phyloP scores from a whole-genome alignment of 2,888 invertebrate genomes.

The Kryphioiulus occultus region DNA sequence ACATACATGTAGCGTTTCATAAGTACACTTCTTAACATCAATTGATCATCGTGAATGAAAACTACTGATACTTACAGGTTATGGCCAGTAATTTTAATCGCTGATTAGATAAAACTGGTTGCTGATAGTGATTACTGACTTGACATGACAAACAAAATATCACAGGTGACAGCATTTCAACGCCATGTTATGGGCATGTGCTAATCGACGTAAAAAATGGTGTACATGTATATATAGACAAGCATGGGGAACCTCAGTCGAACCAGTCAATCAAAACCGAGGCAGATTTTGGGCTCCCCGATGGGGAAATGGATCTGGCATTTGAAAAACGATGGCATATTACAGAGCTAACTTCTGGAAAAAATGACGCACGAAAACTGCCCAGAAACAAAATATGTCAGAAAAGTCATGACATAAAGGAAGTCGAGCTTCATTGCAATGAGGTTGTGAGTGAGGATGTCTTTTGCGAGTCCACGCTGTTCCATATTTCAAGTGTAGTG shows the following conservation, averaged over 20 bases:
- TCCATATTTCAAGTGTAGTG: constrained; percentile 46
- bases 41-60: too few relatives aligned
- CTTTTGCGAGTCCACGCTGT: background rate
- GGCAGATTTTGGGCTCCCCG: background rate
- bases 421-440: constrained; percentile 14
- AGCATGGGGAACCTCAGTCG: background rate
- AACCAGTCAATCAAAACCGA: background rate
- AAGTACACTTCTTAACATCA: too few relatives aligned
- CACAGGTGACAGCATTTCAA: background rate
- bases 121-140: background rate
- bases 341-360: background rate
- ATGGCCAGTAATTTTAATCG: too few relatives aligned
- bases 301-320: background rate
- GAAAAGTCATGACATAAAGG: constrained; percentile 10
- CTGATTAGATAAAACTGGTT: background rate
- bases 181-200: background rate
- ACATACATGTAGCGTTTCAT: too few relatives aligned
- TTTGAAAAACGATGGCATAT: constrained; percentile 25
- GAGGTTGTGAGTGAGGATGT: background rate
- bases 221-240: constrained; percentile 5
- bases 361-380: constrained; percentile 14
- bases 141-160: background rate
- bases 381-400: constrained; percentile 27
- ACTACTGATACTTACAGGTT: too few relatives aligned
- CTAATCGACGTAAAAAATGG: constrained; percentile 6